phyloP scores from a whole-genome alignment of 2,888 invertebrate species.

The Seira musarum region DNA sequence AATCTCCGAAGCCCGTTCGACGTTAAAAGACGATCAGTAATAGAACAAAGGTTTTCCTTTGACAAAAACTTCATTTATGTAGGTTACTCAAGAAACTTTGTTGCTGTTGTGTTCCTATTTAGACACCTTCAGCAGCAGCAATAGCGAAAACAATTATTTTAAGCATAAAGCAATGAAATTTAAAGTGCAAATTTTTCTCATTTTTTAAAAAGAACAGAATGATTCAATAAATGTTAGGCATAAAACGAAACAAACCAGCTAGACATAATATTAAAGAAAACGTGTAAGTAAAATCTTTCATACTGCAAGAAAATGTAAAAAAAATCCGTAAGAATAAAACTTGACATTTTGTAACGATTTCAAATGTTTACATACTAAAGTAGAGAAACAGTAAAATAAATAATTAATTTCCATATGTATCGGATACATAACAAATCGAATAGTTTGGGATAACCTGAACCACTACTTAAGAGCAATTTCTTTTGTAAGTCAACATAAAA shows the following conservation, averaged over 20 bases:
- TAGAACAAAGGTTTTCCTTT: conserved; percentile 35
- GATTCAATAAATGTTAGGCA: conserved; percentile 1
- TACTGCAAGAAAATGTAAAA: conserved; percentile 31
- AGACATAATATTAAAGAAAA: conserved; percentile 18
- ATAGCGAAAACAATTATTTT: conserved; percentile 33
- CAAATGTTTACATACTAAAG: conserved; percentile 38
- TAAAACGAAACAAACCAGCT: no score
- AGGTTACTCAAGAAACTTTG: conserved; percentile 30
- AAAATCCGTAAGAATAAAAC: background rate
- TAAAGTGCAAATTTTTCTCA: conserved; percentile 58
- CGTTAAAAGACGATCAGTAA: conserved; percentile 30
- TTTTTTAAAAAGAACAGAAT: conserved; percentile 36
- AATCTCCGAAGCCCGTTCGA: conserved; percentile 11
- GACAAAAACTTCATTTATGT: background rate
- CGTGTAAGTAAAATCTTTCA: conserved; percentile 40
- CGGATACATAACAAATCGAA: conserved; percentile 11
- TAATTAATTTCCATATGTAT: conserved; percentile 13
- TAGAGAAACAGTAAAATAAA: conserved; percentile 23
- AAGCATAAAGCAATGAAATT: conserved; percentile 55
- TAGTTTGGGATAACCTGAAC: conserved; percentile 20
- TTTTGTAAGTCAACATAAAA: background rate
- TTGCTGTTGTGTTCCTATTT: conserved; percentile 22
- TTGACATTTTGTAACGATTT: conserved; percentile 45
- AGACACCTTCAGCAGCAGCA: background rate
- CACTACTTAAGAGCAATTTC: background rate